Conservation (phyloP, 2,888 invertebrate species). For the Tenthredo livida region DNA sequence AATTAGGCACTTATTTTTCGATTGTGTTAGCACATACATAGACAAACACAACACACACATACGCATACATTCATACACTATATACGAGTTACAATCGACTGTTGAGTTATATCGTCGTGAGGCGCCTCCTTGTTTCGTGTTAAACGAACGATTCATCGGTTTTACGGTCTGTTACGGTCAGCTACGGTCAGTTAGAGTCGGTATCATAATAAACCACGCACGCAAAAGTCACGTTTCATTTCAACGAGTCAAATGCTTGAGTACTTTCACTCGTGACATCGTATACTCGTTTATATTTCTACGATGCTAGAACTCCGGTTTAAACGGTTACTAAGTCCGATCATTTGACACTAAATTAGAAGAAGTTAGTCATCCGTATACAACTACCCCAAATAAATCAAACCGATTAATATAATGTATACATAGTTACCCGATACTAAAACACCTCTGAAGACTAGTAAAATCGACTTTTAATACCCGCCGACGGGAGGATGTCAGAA, state of each 20-base stretch:
- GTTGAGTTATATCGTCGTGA: conserved; percentile 27
- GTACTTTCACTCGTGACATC: not conserved
- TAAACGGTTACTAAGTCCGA: not conserved
- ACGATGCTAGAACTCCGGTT: not conserved
- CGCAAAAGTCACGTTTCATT: conserved; percentile 40
- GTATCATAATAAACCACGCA: conserved; percentile 34
- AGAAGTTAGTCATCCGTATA: not conserved
- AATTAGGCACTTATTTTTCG: not conserved
- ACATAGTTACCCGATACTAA: not conserved
- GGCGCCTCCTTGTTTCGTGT: conserved; percentile 36
- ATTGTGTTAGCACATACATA: not conserved
- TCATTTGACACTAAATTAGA: no score
- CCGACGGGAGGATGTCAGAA: conserved; percentile 23
- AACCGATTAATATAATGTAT: no score
- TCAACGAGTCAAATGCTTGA: not conserved
- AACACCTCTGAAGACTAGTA: not conserved
- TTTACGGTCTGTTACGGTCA: conserved; percentile 43
- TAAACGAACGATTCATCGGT: conserved; percentile 47
- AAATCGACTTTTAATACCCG: conserved; percentile 11
- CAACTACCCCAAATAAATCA: not conserved
- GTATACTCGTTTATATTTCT: not conserved
- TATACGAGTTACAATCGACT: not conserved
- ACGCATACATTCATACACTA: no score
- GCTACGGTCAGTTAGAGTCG: conserved; percentile 47
- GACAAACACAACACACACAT: no score